Evolutionary conservation across 64 coral and sea anemone genomes (phyloP).

Genomic region (Montipora foliosa): DNA sequence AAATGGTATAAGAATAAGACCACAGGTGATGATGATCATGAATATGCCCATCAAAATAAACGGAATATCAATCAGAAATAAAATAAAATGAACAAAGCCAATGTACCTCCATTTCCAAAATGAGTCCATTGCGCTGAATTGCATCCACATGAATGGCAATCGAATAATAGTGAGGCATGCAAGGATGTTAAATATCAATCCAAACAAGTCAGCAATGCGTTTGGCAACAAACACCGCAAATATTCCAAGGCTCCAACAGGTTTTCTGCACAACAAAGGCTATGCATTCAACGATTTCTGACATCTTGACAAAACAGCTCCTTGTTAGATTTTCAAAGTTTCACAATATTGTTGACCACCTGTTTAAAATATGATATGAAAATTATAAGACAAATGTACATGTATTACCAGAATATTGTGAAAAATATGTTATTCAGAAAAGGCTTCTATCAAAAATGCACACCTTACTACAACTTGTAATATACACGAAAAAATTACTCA

Average conservation of each 20-base stretch:
- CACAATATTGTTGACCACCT: neutral
- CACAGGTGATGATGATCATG: conserved; percentile 65
- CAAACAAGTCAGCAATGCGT: conserved; percentile 84
- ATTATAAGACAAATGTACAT: too few species aligned
- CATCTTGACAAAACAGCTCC: conserved; percentile 58
- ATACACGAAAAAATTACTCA: too few species aligned
- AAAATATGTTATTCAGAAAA: neutral
- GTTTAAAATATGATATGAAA: neutral
- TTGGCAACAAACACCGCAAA: conserved; percentile 83
- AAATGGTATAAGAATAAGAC: conserved; percentile 88
- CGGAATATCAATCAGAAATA: conserved; percentile 93
- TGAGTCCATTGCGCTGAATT: conserved; percentile 73
- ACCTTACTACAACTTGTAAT: too few species aligned
- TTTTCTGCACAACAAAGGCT: conserved; percentile 89
- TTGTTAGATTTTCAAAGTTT: neutral
- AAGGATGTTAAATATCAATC: conserved; percentile 91
- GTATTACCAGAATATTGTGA: neutral
- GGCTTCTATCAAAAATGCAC: too few species aligned
- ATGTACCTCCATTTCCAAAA: conserved; percentile 77
- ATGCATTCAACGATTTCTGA: conserved; percentile 98
- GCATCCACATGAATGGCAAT: conserved; percentile 82
- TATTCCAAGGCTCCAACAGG: conserved; percentile 90
- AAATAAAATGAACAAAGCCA: conserved; percentile 83
- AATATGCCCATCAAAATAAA: conserved; percentile 83
- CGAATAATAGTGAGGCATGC: conserved; percentile 91